These are phyloP conservation scores for Mya arenaria DNA, from an alignment of 1,140 invertebrate genomes.

Conservation along the genomic window DNA sequence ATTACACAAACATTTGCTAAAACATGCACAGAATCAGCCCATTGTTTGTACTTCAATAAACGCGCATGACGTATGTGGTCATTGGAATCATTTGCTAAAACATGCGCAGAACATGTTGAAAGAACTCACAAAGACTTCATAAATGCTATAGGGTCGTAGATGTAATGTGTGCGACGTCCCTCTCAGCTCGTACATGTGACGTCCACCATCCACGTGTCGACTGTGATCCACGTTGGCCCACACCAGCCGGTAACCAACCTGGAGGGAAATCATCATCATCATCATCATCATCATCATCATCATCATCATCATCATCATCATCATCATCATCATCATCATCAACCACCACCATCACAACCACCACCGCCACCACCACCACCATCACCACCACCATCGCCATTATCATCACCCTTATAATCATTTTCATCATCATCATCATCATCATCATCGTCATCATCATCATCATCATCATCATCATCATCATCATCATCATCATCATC, in stretches of 20 bases:
- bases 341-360: background rate
- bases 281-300: conserved; percentile 44
- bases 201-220: conserved; percentile 1
- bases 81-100: no score
- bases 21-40: no score
- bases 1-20: no score
- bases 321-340: background rate
- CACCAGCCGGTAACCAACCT: conserved; percentile 34
- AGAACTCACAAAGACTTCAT: conserved; percentile 20
- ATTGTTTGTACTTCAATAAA: no score
- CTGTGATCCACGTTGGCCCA: background rate
- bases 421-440: no score
- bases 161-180: background rate
- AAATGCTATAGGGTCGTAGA: background rate
- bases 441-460: background rate
- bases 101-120: no score
- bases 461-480: background rate
- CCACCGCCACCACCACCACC: background rate
- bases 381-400: background rate
- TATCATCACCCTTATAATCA: background rate
- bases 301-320: background rate
- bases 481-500: background rate
- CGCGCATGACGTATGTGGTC: no score
- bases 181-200: background rate
- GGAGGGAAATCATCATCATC: conserved; percentile 50